Percentiles rank a stretch among this genome's conserved stretches.
Evolutionary conservation across 2,888 invertebrate species (phyloP).

Genomic region (Drosophila aldrichi): DNA sequence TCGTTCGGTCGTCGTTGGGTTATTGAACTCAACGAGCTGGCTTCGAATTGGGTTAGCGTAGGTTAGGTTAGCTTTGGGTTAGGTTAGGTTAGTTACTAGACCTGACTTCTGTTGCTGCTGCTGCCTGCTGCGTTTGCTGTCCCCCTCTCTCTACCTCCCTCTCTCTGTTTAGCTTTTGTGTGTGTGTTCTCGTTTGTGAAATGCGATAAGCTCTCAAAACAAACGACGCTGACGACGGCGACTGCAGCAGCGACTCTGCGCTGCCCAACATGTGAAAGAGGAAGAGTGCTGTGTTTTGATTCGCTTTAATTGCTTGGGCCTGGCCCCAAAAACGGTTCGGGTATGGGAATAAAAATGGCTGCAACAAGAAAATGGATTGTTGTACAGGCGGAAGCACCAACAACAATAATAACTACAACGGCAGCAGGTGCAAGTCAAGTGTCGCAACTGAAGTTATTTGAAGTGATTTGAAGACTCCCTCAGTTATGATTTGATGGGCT

Average conservation of each 20-base stretch:
- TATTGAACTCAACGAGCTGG: conserved; percentile 70
- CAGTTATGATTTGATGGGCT: conserved; percentile 24
- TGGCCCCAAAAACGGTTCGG: conserved; percentile 17
- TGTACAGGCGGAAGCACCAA: conserved; percentile 14
- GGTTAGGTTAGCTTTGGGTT: conserved; percentile 66
- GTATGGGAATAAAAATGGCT: conserved; percentile 16
- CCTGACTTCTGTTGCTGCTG: conserved; percentile 17
- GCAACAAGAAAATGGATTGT: conserved; percentile 19
- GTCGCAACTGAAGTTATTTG: conserved; percentile 21
- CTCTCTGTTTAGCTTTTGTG: neutral
- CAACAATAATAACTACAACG: neutral
- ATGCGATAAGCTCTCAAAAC: conserved; percentile 62
- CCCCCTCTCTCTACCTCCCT: too few relatives aligned
- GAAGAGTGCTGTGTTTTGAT: conserved; percentile 51
- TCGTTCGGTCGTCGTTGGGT: conserved; percentile 46
- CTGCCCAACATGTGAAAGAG: conserved; percentile 20
- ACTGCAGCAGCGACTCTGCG: conserved; percentile 16
- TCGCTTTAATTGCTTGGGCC: conserved; percentile 62
- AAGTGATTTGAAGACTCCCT: conserved; percentile 21
- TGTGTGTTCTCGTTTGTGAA: conserved; percentile 43
- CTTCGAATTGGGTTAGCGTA: conserved; percentile 78
- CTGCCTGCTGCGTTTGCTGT: conserved; percentile 42
- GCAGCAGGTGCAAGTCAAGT: conserved; percentile 26
- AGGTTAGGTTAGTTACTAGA: conserved; percentile 57
- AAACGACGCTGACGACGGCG: conserved; percentile 42